Conservation (phyloP, 2,888 invertebrate species). For the Ypsolopha scabrella region DNA sequence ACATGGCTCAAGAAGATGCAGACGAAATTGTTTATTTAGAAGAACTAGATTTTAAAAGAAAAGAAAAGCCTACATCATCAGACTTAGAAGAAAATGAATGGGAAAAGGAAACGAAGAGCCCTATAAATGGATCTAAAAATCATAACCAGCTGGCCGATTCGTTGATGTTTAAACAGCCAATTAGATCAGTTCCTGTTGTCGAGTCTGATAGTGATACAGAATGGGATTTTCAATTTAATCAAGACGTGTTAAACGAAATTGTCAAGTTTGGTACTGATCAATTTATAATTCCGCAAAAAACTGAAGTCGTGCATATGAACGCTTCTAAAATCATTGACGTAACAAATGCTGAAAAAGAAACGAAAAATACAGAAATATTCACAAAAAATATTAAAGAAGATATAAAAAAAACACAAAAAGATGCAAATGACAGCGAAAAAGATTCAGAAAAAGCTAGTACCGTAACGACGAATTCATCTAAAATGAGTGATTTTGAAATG, state of each 20-base stretch:
- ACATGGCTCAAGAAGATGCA: slow-evolving; percentile 42
- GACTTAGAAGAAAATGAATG: slow-evolving; percentile 16
- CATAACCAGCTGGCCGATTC: not conserved
- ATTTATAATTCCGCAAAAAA: not conserved
- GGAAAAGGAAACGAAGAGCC: not conserved
- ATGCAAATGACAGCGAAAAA: not conserved
- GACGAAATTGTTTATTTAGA: slow-evolving; percentile 33
- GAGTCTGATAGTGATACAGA: slow-evolving; percentile 25
- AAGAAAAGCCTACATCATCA: slow-evolving; percentile 5
- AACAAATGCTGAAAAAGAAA: not conserved
- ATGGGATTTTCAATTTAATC: slow-evolving; percentile 23
- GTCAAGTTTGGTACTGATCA: slow-evolving; percentile 15
- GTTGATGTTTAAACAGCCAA: slow-evolving; percentile 13
- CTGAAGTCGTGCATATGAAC: not conserved
- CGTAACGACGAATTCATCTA: not conserved
- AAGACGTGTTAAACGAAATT: slow-evolving; percentile 24
- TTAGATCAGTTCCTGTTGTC: slow-evolving; percentile 37
- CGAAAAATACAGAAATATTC: too few relatives aligned
- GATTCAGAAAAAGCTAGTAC: slow-evolving; percentile 1
- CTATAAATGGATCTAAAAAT: not conserved
- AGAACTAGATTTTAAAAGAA: slow-evolving; percentile 15
- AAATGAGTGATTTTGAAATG: slow-evolving; percentile 7
- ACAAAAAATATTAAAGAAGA: too few relatives aligned
- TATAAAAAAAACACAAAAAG: not conserved
- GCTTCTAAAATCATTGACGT: slow-evolving; percentile 1